Conservation (phyloP, 2,113 vertebrate species). For the Malurus cyaneus region DNA sequence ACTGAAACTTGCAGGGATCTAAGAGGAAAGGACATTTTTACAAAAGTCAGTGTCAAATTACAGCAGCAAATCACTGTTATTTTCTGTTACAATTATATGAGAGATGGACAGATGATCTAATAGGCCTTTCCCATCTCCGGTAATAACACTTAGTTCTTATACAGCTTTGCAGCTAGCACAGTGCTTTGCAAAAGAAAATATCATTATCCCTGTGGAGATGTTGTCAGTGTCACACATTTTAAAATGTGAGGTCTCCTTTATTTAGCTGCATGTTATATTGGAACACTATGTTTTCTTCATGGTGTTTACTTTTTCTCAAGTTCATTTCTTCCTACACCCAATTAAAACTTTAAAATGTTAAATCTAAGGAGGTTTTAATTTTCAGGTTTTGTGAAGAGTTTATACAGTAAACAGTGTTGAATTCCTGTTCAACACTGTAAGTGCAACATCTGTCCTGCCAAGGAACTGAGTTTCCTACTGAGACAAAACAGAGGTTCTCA, state of each 20-base stretch:
- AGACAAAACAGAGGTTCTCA: not conserved
- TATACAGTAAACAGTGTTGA: not conserved
- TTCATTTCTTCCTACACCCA: not conserved
- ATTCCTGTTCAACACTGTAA: not conserved
- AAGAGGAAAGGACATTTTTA: not conserved
- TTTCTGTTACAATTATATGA: conserved; percentile 3
- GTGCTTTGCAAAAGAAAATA: not conserved
- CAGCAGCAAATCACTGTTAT: conserved; percentile 34
- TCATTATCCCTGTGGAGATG: conserved; percentile 22
- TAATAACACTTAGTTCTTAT: conserved; percentile 14
- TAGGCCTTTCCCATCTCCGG: not conserved
- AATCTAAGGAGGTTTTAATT: not conserved
- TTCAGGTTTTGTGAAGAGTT: not conserved
- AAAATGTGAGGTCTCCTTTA: not conserved
- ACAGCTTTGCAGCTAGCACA: conserved; percentile 10
- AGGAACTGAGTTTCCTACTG: not conserved
- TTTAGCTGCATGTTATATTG: not conserved
- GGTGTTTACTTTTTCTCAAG: not conserved
- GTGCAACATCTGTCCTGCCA: not conserved
- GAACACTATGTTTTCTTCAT: not conserved
- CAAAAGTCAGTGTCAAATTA: conserved; percentile 12
- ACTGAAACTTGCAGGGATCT: not conserved
- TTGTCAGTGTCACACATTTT: conserved; percentile 27
- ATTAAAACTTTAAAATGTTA: not conserved
- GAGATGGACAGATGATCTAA: conserved; percentile 23